phyloP scores from a whole-genome alignment of 2,797 vertebrate species.

The Sebastes oblongus region DNA sequence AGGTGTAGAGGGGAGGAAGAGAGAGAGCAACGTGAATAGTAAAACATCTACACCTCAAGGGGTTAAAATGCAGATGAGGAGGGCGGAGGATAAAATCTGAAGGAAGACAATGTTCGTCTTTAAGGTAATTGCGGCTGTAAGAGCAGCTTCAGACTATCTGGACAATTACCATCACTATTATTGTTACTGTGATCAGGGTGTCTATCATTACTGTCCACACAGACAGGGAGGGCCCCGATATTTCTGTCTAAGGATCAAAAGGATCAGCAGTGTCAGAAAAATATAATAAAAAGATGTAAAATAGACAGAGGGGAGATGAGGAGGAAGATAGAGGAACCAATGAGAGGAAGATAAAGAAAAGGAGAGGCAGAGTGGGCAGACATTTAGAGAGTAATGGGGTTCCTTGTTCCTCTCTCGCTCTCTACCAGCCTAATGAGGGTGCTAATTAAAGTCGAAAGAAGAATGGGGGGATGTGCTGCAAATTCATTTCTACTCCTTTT shows the following conservation, averaged over 20 bases:
- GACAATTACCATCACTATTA: conserved; percentile 40
- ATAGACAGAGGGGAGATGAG: conserved; percentile 10
- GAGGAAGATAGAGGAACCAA: conserved; percentile 20
- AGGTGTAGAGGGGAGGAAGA: conserved; percentile 16
- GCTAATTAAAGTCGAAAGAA: conserved; percentile 74
- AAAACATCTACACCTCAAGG: conserved; percentile 45
- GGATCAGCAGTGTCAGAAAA: background rate
- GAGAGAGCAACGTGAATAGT: conserved; percentile 36
- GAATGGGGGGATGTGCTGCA: conserved; percentile 65
- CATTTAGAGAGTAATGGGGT: conserved; percentile 62
- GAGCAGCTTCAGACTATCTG: conserved; percentile 13
- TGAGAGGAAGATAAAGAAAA: conserved; percentile 34
- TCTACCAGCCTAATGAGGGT: conserved; percentile 71
- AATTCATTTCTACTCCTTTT: conserved; percentile 56
- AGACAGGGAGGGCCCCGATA: background rate
- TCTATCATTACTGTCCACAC: conserved; percentile 21
- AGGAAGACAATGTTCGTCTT: conserved; percentile 43
- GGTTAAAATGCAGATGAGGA: conserved; percentile 68
- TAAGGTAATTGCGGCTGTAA: conserved; percentile 21
- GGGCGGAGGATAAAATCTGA: conserved; percentile 46
- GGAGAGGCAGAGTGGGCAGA: conserved; percentile 57
- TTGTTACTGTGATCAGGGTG: conserved; percentile 20
- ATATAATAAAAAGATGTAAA: background rate
- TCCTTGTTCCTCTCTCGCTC: conserved; percentile 63
- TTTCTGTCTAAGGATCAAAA: background rate